These are phyloP conservation scores for Formicarius rufipectus DNA, from an alignment of 2,113 vertebrate genomes.

Conservation along the genomic window DNA sequence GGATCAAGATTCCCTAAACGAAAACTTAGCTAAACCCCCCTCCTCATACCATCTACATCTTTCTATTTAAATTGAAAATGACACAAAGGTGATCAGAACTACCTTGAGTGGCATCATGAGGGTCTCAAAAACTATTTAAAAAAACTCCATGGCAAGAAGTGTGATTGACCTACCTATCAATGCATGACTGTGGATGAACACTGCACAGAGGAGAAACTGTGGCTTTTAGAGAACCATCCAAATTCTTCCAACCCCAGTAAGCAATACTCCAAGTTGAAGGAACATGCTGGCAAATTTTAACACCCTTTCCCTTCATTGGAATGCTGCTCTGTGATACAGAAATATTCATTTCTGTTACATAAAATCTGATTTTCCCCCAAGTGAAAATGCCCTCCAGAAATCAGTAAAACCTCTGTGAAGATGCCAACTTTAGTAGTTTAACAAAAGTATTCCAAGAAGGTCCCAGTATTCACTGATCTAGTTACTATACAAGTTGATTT, in stretches of 20 bases:
- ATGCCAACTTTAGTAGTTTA: neutral
- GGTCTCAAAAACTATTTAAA: neutral
- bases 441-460: neutral
- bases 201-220: neutral
- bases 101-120: neutral
- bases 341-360: neutral
- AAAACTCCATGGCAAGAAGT: neutral
- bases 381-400: neutral
- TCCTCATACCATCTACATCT: neutral
- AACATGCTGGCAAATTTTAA: neutral
- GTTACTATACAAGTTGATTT: neutral
- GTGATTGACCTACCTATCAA: neutral
- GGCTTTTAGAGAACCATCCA: neutral
- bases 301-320: neutral
- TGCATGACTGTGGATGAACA: neutral
- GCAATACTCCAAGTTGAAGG: neutral
- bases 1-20: neutral
- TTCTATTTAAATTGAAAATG: neutral
- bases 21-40: neutral
- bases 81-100: neutral
- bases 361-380: neutral
- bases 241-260: neutral
- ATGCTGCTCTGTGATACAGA: neutral
- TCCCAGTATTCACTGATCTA: neutral
- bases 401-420: neutral